phyloP scores from a whole-genome alignment of 2,888 invertebrate genomes.

The Eristalis arbustorum region DNA sequence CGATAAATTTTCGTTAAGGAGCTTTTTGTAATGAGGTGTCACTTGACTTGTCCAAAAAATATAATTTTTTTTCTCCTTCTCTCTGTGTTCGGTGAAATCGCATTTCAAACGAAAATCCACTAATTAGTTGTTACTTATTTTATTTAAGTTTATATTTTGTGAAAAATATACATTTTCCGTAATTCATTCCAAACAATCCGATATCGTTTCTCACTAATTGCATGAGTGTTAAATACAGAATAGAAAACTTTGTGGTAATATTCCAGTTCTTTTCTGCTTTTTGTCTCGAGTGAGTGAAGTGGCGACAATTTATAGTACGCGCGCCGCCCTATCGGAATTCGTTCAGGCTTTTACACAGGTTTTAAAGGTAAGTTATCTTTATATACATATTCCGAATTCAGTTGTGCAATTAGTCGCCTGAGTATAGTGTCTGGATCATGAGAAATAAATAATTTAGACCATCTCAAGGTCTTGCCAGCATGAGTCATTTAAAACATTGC shows the following conservation, averaged over 20 bases:
- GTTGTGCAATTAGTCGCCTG: background rate
- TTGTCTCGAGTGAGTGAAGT: slow-evolving; percentile 50
- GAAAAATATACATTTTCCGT: background rate
- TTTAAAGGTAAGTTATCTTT: slow-evolving; percentile 52
- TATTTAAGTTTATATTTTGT: slow-evolving; percentile 12
- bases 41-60: slow-evolving; percentile 68
- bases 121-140: slow-evolving; percentile 35
- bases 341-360: slow-evolving; percentile 16
- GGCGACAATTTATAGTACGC: slow-evolving; percentile 52
- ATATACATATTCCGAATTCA: background rate
- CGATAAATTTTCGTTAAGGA: slow-evolving; percentile 67
- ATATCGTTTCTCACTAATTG: background rate
- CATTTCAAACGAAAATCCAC: slow-evolving; percentile 10
- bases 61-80: slow-evolving; percentile 50
- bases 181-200: background rate
- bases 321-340: slow-evolving; percentile 61
- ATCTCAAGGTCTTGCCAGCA: slow-evolving; percentile 58
- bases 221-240: slow-evolving; percentile 27
- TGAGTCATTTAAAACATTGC: slow-evolving; percentile 51
- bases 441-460: slow-evolving; percentile 34
- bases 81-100: slow-evolving; percentile 60
- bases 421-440: background rate
- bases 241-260: slow-evolving; percentile 52
- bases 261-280: slow-evolving; percentile 50
- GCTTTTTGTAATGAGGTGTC: slow-evolving; percentile 70